phyloP scores from a whole-genome alignment of 2,888 invertebrate genomes.

The Lepidochrysops patricia region DNA sequence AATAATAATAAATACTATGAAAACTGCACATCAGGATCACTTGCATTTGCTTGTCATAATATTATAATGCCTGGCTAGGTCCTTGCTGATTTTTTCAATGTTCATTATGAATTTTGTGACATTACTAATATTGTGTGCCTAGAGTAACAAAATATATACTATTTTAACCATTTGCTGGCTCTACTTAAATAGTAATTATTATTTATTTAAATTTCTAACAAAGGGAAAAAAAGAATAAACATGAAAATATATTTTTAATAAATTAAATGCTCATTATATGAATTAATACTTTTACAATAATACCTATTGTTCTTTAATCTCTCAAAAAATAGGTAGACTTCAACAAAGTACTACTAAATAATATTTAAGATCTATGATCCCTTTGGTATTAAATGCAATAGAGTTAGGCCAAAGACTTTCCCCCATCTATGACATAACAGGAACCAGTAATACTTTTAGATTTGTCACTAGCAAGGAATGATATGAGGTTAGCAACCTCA shows the following conservation, averaged over 20 bases:
- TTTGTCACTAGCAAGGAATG: constrained; percentile 89
- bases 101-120: too few relatives aligned
- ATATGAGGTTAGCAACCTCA: constrained; percentile 92
- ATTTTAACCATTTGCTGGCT: too few relatives aligned
- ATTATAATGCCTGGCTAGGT: too few relatives aligned
- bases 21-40: too few relatives aligned
- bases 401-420: constrained; percentile 38
- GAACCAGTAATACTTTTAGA: constrained; percentile 93
- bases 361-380: background rate
- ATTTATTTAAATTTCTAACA: background rate
- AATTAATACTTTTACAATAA: background rate
- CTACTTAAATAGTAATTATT: too few relatives aligned
- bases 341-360: background rate
- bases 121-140: too few relatives aligned
- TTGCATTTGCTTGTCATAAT: too few relatives aligned
- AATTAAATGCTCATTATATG: background rate
- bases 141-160: too few relatives aligned
- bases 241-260: background rate
- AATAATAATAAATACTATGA: too few relatives aligned
- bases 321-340: background rate
- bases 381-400: background rate
- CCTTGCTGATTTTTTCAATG: too few relatives aligned
- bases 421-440: constrained; percentile 50
- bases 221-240: too few relatives aligned
- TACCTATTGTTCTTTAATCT: background rate